A percentile compares a stretch with the other conserved stretches of the same genome.
Conservation (phyloP, 2,888 invertebrate species). For the Caenorhabditis japonica region DNA sequence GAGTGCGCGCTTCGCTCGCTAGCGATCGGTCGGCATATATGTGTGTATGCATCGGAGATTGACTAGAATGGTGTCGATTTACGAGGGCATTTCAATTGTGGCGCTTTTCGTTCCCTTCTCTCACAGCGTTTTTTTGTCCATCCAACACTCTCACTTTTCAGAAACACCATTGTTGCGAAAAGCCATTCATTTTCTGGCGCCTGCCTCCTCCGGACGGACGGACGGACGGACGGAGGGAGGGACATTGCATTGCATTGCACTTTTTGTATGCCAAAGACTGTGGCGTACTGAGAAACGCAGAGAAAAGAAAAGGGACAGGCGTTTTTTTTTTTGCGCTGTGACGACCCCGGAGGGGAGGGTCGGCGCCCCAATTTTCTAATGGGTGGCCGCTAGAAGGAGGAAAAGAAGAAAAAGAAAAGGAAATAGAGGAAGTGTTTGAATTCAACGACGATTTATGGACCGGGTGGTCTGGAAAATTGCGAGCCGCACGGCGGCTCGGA, state of each 20-base stretch:
- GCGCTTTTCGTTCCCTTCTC: not conserved
- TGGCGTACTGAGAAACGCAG: slow-evolving; percentile 1
- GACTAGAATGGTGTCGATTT: slow-evolving; percentile 35
- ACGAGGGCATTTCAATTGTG: not conserved
- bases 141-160: slow-evolving; percentile 8
- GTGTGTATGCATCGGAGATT: not conserved
- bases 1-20: not conserved
- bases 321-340: slow-evolving; percentile 40
- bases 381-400: slow-evolving; percentile 32
- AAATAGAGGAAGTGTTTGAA: no score
- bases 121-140: no score
- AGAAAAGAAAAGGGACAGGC: slow-evolving; percentile 18
- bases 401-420: slow-evolving; percentile 15
- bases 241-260: no score
- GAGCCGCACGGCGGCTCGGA: no score
- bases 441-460: slow-evolving; percentile 7
- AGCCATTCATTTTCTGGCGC: slow-evolving; percentile 43
- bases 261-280: slow-evolving; percentile 25
- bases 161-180: slow-evolving; percentile 47
- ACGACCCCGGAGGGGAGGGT: slow-evolving; percentile 5
- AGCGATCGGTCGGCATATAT: slow-evolving; percentile 1
- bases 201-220: not conserved
- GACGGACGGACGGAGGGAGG: no score
- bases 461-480: not conserved
- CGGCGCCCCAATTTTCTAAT: slow-evolving; percentile 47